Percentiles rank a stretch among this genome's conserved stretches.
These are phyloP conservation scores for Agapostemon virescens DNA, from an alignment of 2,888 invertebrate species.

Conservation along the genomic window DNA sequence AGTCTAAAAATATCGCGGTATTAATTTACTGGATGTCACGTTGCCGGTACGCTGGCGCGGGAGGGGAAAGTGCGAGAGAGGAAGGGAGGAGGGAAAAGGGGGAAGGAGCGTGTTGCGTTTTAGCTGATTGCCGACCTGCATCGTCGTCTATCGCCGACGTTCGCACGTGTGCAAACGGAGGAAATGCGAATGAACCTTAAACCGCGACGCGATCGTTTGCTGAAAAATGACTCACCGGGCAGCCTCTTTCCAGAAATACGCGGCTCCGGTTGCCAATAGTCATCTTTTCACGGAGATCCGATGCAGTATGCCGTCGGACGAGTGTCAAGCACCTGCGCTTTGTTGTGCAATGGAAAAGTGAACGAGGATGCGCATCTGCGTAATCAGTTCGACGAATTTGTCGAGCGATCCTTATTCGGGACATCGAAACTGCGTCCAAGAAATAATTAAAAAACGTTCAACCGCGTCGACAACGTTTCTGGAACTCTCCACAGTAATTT, in stretches of 20 bases:
- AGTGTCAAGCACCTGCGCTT: slow-evolving; percentile 5
- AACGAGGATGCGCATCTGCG: neutral
- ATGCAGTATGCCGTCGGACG: neutral
- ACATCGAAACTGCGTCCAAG: neutral
- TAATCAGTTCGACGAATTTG: neutral
- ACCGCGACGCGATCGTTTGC: slow-evolving; percentile 28
- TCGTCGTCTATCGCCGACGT: slow-evolving; percentile 18
- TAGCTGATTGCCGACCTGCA: slow-evolving; percentile 40
- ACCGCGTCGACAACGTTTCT: too few relatives aligned
- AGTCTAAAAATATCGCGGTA: slow-evolving; percentile 18
- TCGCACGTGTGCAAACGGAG: slow-evolving; percentile 34
- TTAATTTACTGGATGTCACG: slow-evolving; percentile 24
- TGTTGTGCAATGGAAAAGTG: neutral
- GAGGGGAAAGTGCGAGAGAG: neutral
- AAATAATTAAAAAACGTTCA: neutral
- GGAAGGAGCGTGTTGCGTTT: slow-evolving; percentile 1
- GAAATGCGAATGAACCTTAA: slow-evolving; percentile 37
- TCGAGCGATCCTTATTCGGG: neutral
- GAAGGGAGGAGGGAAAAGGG: neutral
- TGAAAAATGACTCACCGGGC: slow-evolving; percentile 59
- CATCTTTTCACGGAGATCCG: neutral
- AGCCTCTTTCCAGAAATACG: slow-evolving; percentile 47
- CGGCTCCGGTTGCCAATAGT: slow-evolving; percentile 25
- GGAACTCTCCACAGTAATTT: too few relatives aligned
- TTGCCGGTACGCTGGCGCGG: slow-evolving; percentile 1